Base-by-base conservation (phyloP, 1,140 invertebrate genomes). In the Drosophila pectinifera region DNA sequence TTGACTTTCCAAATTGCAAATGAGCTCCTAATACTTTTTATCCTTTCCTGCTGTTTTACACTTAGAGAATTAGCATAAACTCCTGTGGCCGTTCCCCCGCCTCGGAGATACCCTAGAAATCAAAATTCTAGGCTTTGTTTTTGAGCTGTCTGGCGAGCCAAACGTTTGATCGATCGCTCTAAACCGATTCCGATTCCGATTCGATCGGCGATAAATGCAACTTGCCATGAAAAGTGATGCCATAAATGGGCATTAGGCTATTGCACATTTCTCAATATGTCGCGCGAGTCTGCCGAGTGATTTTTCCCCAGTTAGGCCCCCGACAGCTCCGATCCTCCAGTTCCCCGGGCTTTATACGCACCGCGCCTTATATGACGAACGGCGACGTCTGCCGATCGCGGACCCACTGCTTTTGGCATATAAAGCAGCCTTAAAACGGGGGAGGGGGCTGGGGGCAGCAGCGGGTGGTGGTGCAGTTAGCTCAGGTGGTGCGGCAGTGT, bases 211-310 rank as follows among this genome's bases (percentile, higher is more conserved):
- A 88, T 89, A 88, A 91, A 91, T 91, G 89, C 84, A 91, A 91
- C 89, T 91, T 89, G 89, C 89, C 89, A 91, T 91, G 84, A 91
- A 91, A 91, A 85, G 82, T 91, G 76, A 70, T 55, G 64, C 90
- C 90, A 77, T 91, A 91, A 84, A 91, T 91, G 90, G 90, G 78
- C 85, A 90, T 90, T 90, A 90, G 89, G 90, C 90, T 91, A 91
- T 91, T 91, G 90, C 90, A 91, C 90, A 91, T 91, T 91, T 91
- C 90, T 91, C 90, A 91, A 91, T 91, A 91, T 91, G 90, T 91
- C 90, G 88, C 86, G 81, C 81, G 81, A 84, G 77, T 58, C 61
- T 80, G 75, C 28, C 85, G 86, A 91, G 80, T 88, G 89, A 78
- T 89, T 89, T 91, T 91, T 88, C 82, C 67, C 53, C 68, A 76